phyloP scores from a whole-genome alignment of 2,888 invertebrate genomes.

The Blomia tropicalis region DNA sequence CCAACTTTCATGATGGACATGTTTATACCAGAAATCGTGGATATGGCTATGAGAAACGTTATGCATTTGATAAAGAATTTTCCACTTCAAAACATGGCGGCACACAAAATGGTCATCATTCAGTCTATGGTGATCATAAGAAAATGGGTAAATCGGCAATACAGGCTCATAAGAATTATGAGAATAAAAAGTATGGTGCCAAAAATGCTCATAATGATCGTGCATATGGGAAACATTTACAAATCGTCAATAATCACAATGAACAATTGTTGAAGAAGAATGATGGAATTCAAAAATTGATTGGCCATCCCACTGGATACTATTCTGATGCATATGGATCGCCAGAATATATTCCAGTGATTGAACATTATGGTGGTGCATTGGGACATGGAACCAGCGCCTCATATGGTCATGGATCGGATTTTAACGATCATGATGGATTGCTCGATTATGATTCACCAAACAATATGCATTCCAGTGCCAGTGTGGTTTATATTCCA shows the following conservation, averaged over 20 bases:
- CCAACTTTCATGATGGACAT: conserved; percentile 15
- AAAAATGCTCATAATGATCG: conserved; percentile 7
- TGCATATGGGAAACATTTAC: conserved; percentile 21
- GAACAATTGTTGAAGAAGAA: background rate
- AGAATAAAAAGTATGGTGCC: conserved; percentile 17
- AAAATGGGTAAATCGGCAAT: background rate
- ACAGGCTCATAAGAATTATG: conserved; percentile 8
- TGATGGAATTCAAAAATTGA: background rate
- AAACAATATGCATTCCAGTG: background rate
- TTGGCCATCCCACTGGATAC: background rate
- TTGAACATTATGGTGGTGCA: conserved; percentile 4
- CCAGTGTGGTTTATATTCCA: conserved; percentile 1
- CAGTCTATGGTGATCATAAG: conserved; percentile 18
- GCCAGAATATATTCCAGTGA: background rate
- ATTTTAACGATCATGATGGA: background rate
- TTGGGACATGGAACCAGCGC: background rate
- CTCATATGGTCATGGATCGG: background rate
- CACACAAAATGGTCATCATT: conserved; percentile 6
- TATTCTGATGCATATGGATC: background rate
- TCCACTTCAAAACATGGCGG: conserved; percentile 12
- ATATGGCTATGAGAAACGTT: conserved; percentile 26
- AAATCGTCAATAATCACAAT: conserved; percentile 7
- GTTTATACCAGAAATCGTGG: conserved; percentile 23
- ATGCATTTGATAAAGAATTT: conserved; percentile 23
- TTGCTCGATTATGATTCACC: background rate